Evolutionary conservation across 2,113 vertebrate genomes (phyloP).

Genomic region (Malurus alboscapulatus): DNA sequence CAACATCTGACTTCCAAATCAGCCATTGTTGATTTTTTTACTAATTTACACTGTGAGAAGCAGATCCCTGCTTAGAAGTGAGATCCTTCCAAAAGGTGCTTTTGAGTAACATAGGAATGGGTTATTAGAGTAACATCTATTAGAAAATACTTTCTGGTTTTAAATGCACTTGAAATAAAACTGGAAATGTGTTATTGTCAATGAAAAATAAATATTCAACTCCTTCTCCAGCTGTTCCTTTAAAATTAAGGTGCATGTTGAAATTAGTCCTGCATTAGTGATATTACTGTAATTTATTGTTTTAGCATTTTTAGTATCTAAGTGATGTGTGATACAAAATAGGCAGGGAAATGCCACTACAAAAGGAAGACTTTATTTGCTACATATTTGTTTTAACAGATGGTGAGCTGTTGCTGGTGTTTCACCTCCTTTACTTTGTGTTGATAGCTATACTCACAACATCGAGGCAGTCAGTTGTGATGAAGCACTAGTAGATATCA

Average conservation of each 20-base stretch:
- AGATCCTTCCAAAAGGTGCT: background rate
- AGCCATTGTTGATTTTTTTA: background rate
- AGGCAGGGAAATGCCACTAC: background rate
- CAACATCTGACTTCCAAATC: background rate
- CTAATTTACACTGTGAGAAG: background rate
- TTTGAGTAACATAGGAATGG: background rate
- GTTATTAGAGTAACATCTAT: background rate
- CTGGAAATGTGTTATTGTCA: background rate
- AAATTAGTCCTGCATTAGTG: background rate
- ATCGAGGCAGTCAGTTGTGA: slow-evolving; percentile 98
- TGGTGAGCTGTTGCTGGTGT: slow-evolving; percentile 45
- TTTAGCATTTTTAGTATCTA: background rate
- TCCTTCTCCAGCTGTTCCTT: background rate
- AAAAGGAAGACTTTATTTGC: slow-evolving; percentile 45
- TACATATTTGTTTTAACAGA: slow-evolving; percentile 32
- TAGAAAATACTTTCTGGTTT: background rate
- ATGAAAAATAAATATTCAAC: background rate
- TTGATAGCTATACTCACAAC: slow-evolving; percentile 89
- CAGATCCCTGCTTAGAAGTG: background rate
- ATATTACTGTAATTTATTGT: background rate
- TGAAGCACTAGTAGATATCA: slow-evolving; percentile 91
- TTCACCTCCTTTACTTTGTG: slow-evolving; percentile 67
- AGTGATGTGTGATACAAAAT: background rate
- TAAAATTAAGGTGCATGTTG: background rate
- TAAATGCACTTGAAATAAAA: background rate